These are phyloP conservation scores for Pyrochroa serraticornis DNA, from an alignment of 2,888 invertebrate species.

Conservation along the genomic window DNA sequence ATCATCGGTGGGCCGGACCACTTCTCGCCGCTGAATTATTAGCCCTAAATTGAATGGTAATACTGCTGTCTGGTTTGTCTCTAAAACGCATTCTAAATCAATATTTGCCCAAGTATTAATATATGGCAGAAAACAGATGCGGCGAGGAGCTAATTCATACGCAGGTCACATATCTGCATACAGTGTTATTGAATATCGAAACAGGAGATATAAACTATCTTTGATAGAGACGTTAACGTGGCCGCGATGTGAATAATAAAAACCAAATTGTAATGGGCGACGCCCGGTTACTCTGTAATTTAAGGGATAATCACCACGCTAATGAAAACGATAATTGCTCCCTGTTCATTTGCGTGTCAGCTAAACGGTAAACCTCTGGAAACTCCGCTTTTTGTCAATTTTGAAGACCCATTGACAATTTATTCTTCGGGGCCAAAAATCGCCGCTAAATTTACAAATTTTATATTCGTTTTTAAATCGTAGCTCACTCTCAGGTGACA, in stretches of 20 bases:
- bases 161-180: slow-evolving; percentile 32
- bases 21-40: slow-evolving; percentile 34
- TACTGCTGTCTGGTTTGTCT: slow-evolving; percentile 29
- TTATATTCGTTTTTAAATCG: too few relatives aligned
- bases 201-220: slow-evolving; percentile 29
- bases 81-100: slow-evolving; percentile 24
- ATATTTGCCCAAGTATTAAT: slow-evolving; percentile 23
- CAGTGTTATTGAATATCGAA: slow-evolving; percentile 28
- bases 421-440: too few relatives aligned
- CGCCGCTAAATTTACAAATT: too few relatives aligned
- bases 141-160: slow-evolving; percentile 31
- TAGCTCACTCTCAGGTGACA: too few relatives aligned
- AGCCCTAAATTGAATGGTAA: slow-evolving; percentile 39
- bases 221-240: slow-evolving; percentile 24
- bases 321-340: too few relatives aligned
- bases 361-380: too few relatives aligned
- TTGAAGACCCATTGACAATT: too few relatives aligned
- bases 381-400: too few relatives aligned
- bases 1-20: slow-evolving; percentile 18
- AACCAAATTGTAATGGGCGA: slow-evolving; percentile 5
- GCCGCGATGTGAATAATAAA: slow-evolving; percentile 22
- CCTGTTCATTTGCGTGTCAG: too few relatives aligned
- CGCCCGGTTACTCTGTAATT: slow-evolving; percentile 1
- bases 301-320: too few relatives aligned
- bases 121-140: slow-evolving; percentile 25